Evolutionary conservation across 2,797 vertebrate genomes (phyloP).

Genomic region (Amphiprion clarkii): DNA sequence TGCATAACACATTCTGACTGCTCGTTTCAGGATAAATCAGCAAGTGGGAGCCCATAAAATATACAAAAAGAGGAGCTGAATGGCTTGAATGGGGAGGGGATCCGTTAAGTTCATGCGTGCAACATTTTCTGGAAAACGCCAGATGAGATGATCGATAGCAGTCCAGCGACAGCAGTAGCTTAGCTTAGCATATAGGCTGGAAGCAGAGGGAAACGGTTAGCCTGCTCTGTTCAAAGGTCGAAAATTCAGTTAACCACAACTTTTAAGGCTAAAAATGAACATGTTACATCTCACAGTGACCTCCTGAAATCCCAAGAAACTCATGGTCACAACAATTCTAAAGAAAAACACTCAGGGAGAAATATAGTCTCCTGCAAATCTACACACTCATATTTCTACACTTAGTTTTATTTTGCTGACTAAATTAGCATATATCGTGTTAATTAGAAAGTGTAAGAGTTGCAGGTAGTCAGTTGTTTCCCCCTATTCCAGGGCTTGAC

Average conservation of each 20-base stretch:
- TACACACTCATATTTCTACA: too few species aligned
- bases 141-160: neutral
- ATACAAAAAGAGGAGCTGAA: neutral
- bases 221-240: too few species aligned
- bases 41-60: conserved; percentile 28
- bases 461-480: too few species aligned
- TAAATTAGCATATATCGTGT: too few species aligned
- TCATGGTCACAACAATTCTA: neutral
- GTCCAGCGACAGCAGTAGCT: neutral
- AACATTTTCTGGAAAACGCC: neutral
- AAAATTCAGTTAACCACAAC: neutral
- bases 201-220: too few species aligned
- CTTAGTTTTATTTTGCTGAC: too few species aligned
- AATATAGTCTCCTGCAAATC: neutral
- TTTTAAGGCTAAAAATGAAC: neutral
- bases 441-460: too few species aligned
- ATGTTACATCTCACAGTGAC: neutral
- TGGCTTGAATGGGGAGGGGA: conserved; percentile 1
- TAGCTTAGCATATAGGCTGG: conserved; percentile 16
- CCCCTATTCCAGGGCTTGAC: too few species aligned
- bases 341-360: neutral
- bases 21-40: conserved; percentile 46
- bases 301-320: neutral
- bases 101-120: neutral
- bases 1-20: conserved; percentile 52